These are phyloP conservation scores for Cepphus grylle DNA, from an alignment of 2,113 vertebrate genomes.

Conservation along the genomic window DNA sequence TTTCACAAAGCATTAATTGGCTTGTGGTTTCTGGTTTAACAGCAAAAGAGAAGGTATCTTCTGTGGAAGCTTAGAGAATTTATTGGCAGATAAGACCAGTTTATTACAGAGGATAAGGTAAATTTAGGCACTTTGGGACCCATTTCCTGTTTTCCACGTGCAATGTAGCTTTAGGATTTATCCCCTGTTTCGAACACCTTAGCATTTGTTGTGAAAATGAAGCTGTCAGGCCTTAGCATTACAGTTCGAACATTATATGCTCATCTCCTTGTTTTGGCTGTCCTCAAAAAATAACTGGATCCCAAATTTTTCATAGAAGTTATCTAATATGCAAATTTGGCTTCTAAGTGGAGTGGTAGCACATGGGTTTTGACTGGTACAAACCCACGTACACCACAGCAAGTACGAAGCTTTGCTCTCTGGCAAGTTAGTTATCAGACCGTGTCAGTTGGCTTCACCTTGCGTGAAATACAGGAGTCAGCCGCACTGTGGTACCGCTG, in stretches of 20 bases:
- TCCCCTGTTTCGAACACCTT: background rate
- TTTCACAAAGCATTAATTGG: background rate
- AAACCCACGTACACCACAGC: no score
- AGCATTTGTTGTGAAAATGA: background rate
- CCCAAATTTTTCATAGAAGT: accelerated
- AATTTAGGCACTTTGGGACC: background rate
- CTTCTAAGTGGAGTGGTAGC: background rate
- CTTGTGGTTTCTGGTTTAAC: background rate
- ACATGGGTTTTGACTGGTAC: background rate
- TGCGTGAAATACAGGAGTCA: accelerated
- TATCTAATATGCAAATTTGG: background rate
- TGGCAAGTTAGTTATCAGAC: background rate
- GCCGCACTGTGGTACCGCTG: accelerated
- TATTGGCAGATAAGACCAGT: background rate
- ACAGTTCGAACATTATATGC: background rate
- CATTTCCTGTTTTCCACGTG: background rate
- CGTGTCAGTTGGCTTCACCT: accelerated
- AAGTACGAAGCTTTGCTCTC: accelerated
- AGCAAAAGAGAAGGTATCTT: background rate
- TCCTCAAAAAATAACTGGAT: background rate
- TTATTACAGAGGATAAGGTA: background rate
- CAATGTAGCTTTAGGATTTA: background rate
- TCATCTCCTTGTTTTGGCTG: background rate
- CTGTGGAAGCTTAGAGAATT: background rate
- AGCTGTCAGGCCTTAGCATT: background rate